Base-by-base conservation (phyloP, 1,140 invertebrate genomes). In the Heliconius melpomene region DNA sequence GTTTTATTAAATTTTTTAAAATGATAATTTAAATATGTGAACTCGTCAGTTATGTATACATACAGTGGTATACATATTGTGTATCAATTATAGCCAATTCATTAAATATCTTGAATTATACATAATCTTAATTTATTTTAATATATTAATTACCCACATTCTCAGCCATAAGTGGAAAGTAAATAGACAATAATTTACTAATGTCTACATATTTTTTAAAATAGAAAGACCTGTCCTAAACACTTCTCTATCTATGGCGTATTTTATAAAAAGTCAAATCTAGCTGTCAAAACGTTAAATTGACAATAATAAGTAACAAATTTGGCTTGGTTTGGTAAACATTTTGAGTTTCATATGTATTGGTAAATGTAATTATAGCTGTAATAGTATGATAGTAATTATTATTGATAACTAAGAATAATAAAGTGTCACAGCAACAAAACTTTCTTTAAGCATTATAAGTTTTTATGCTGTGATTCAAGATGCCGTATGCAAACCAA, bases 401-500 rank as follows among this genome's bases (percentile, higher is more conserved):
- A 9, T 13, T 32, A 32, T 26, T 29, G 29, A 57, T 23, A 9
- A 23, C 8, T 60, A 23, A 60, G 2, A 23, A 26, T 11, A 60
- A n/a, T 23, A 60, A 23, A 60, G 20, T 20, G 2, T 57, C 2
- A 57, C 23, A 57, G 3, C 7, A n/a, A 8, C 2, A 26, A 13
- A 3, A 66, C 11, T n/a, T 66, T 66, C 23, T 13, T 32, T 5
- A 26, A 66, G 16, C 11, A 26, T 66, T 66, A 7, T 26, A 29
- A 60, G n/a, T 66, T 66, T 66, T 26, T 66, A 66, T 66, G 60
- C 71, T 16, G 32, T 38, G 40, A 26, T 57, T 72, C 54, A 90
- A 87, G 92, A 99, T 99, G 99, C 99, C 99, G 23, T 99, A 99
- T 92, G 99, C 99, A 26, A 99, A 99, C 96, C 98, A 99, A 91